Evolutionary conservation across 2,797 vertebrate species (phyloP).

Genomic region (Cossypha caffra): DNA sequence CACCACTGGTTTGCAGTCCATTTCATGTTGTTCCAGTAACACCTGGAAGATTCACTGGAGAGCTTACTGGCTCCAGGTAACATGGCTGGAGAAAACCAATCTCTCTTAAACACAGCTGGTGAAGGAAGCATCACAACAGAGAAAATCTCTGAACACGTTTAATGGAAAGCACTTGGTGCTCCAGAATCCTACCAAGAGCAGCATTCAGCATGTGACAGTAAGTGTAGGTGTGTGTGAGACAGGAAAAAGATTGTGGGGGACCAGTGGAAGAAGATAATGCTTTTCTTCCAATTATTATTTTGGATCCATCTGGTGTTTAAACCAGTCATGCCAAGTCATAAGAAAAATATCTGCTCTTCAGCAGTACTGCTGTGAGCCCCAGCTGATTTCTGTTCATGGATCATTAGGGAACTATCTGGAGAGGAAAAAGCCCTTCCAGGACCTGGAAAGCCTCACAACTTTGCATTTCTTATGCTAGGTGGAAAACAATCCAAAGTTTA

Average conservation of each 20-base stretch:
- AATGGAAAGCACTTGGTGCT: neutral
- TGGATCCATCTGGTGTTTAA: conserved; percentile 54
- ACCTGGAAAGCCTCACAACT: neutral
- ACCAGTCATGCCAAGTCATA: conserved; percentile 14
- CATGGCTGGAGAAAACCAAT: neutral
- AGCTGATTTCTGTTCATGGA: neutral
- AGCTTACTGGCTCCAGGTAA: neutral
- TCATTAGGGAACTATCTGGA: neutral
- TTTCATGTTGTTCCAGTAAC: neutral
- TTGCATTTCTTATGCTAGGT: neutral
- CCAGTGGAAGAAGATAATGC: neutral
- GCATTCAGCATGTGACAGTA: neutral
- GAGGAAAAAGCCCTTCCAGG: neutral
- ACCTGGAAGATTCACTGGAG: neutral
- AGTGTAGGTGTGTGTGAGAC: conserved; percentile 38
- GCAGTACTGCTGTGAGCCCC: neutral
- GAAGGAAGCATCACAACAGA: neutral
- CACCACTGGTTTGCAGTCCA: neutral
- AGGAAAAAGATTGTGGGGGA: conserved; percentile 2
- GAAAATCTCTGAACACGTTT: neutral
- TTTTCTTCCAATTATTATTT: conserved; percentile 45
- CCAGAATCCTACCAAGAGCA: neutral
- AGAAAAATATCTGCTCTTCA: conserved; percentile 1
- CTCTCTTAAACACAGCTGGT: neutral
- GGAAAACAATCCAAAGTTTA: neutral